Conservation (phyloP, 2,113 vertebrate species). For the Hystrix cristata region DNA sequence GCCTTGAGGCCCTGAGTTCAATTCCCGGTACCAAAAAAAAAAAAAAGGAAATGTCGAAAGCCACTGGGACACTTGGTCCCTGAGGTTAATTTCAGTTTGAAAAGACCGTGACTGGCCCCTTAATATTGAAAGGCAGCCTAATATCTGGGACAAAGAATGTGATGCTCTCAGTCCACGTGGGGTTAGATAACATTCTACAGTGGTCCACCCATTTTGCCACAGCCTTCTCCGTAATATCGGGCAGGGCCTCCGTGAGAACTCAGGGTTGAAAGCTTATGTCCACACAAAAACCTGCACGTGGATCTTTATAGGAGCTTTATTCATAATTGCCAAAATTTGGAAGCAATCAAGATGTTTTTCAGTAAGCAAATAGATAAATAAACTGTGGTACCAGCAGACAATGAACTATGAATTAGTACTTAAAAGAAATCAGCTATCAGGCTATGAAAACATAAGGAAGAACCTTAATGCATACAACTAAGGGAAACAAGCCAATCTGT, state of each 20-base stretch:
- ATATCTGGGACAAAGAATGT: neutral
- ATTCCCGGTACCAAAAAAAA: too few species aligned
- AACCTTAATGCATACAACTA: neutral
- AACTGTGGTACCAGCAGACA: neutral
- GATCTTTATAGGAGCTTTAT: neutral
- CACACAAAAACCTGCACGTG: too few species aligned
- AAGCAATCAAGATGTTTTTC: neutral
- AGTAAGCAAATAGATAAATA: too few species aligned
- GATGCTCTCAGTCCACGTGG: rapidly evolving
- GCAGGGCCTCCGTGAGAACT: rapidly evolving
- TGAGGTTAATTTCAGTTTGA: neutral
- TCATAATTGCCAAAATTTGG: neutral
- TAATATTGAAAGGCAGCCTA: neutral
- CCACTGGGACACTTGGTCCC: too few species aligned
- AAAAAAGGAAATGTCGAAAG: neutral
- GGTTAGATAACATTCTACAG: neutral
- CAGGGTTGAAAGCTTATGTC: neutral
- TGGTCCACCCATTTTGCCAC: neutral
- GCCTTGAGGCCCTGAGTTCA: too few species aligned
- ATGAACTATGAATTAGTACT: neutral
- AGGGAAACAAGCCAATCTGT: neutral
- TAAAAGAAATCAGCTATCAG: neutral
- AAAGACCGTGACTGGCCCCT: neutral
- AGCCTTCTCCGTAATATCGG: neutral
- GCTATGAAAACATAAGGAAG: too few species aligned